phyloP scores from a whole-genome alignment of 2,888 invertebrate genomes.

The Terebella lapidaria region DNA sequence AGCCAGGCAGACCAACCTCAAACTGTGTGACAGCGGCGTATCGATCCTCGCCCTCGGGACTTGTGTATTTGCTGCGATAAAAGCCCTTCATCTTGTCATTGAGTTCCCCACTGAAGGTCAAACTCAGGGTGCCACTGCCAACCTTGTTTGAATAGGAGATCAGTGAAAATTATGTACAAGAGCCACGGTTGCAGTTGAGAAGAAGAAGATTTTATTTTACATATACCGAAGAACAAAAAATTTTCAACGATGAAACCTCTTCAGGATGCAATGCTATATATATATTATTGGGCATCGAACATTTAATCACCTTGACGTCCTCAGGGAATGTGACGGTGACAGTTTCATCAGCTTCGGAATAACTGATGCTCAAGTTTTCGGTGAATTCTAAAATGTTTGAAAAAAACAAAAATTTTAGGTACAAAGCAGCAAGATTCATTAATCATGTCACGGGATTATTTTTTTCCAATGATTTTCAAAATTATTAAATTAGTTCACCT shows the following conservation, averaged over 20 bases:
- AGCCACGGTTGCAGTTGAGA: neutral
- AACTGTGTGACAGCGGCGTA: conserved; percentile 80
- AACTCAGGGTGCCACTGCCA: conserved; percentile 55
- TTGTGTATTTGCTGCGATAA: conserved; percentile 79
- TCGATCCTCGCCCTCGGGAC: conserved; percentile 68
- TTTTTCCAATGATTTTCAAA: no score
- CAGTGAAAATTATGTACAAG: neutral
- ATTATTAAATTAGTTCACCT: conserved; percentile 25
- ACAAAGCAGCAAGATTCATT: neutral
- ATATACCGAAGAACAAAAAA: no score
- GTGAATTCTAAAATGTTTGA: conserved; percentile 3
- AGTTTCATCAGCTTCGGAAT: conserved; percentile 37
- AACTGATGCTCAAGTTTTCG: conserved; percentile 23
- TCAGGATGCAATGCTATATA: no score
- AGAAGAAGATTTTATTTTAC: neutral
- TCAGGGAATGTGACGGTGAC: conserved; percentile 42
- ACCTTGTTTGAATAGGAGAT: conserved; percentile 32
- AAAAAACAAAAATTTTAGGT: neutral
- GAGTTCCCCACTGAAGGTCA: conserved; percentile 78
- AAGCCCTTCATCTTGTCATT: conserved; percentile 94
- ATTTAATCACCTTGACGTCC: conserved; percentile 36
- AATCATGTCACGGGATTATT: no score
- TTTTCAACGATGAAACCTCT: no score
- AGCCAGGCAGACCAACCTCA: conserved; percentile 53
- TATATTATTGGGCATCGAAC: no score